These are phyloP conservation scores for Scartelaos histophorus DNA, from an alignment of 2,113 vertebrate genomes.

Conservation along the genomic window DNA sequence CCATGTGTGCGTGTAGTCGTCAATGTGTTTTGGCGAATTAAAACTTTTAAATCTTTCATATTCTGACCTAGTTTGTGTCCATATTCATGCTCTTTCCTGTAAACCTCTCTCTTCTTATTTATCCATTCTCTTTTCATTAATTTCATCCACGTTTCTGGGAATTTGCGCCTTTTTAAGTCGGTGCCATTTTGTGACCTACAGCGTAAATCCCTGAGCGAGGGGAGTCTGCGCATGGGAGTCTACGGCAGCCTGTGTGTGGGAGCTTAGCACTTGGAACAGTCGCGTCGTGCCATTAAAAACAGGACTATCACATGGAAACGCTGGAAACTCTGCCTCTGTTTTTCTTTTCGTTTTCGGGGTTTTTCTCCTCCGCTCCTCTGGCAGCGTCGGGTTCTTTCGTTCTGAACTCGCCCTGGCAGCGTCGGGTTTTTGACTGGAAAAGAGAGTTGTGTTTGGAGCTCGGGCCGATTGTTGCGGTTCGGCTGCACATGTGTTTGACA, in stretches of 20 bases:
- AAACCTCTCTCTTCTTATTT: slow-evolving; percentile 40
- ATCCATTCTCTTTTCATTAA: slow-evolving; percentile 55
- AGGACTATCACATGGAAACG: slow-evolving; percentile 55
- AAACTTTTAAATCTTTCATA: background rate
- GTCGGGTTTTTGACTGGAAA: slow-evolving; percentile 61
- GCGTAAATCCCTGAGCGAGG: slow-evolving; percentile 30
- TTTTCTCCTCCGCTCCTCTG: slow-evolving; percentile 63
- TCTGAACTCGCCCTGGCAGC: slow-evolving; percentile 71
- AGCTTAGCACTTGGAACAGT: slow-evolving; percentile 54
- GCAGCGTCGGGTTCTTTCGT: slow-evolving; percentile 58
- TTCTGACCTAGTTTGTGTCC: slow-evolving; percentile 20
- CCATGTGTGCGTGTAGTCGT: background rate
- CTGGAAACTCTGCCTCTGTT: slow-evolving; percentile 56
- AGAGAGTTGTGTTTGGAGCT: slow-evolving; percentile 72
- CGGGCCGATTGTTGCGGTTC: slow-evolving; percentile 63
- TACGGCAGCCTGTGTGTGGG: slow-evolving; percentile 20
- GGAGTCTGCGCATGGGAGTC: slow-evolving; percentile 11
- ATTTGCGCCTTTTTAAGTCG: slow-evolving; percentile 63
- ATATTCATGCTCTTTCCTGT: slow-evolving; percentile 44
- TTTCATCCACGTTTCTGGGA: slow-evolving; percentile 48
- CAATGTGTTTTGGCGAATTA: background rate
- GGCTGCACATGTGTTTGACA: slow-evolving; percentile 50
- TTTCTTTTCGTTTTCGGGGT: slow-evolving; percentile 58
- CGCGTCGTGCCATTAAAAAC: slow-evolving; percentile 65
- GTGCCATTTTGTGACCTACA: slow-evolving; percentile 49